These are phyloP conservation scores for Troilus luridus DNA, from an alignment of 2,888 invertebrate species.

Conservation along the genomic window DNA sequence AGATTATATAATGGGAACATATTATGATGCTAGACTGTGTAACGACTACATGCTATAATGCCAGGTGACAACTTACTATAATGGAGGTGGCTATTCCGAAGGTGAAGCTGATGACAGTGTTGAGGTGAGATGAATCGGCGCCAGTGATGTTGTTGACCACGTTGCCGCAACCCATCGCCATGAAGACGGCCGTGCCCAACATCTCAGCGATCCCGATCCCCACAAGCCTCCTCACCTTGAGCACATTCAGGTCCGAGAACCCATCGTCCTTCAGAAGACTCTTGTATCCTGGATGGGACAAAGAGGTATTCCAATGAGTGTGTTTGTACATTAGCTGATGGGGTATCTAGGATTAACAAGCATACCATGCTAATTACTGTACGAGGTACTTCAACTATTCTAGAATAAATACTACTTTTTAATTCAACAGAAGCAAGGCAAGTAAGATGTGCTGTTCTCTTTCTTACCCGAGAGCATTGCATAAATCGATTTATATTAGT, in stretches of 20 bases:
- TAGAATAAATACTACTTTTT: background rate
- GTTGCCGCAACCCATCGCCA: conserved; percentile 69
- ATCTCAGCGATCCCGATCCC: conserved; percentile 68
- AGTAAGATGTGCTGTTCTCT: background rate
- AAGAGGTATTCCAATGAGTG: background rate
- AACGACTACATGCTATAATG: no score
- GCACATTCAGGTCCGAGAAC: conserved; percentile 61
- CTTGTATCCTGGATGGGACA: conserved; percentile 59
- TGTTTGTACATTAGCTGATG: background rate
- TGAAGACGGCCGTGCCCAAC: conserved; percentile 68
- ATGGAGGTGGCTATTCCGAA: conserved; percentile 69
- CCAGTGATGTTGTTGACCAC: conserved; percentile 66
- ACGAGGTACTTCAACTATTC: background rate
- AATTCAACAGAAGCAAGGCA: background rate
- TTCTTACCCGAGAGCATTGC: background rate
- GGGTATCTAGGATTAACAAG: background rate
- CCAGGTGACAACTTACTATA: conserved; percentile 67
- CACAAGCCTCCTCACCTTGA: conserved; percentile 63
- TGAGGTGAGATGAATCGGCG: conserved; percentile 67
- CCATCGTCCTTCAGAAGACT: conserved; percentile 62
- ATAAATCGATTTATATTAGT: no score
- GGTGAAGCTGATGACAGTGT: conserved; percentile 69
- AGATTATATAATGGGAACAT: no score
- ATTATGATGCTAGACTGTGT: no score
- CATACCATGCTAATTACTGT: background rate